These are phyloP conservation scores for Lepidurus arcticus DNA, from an alignment of 1,140 invertebrate species.

Conservation along the genomic window DNA sequence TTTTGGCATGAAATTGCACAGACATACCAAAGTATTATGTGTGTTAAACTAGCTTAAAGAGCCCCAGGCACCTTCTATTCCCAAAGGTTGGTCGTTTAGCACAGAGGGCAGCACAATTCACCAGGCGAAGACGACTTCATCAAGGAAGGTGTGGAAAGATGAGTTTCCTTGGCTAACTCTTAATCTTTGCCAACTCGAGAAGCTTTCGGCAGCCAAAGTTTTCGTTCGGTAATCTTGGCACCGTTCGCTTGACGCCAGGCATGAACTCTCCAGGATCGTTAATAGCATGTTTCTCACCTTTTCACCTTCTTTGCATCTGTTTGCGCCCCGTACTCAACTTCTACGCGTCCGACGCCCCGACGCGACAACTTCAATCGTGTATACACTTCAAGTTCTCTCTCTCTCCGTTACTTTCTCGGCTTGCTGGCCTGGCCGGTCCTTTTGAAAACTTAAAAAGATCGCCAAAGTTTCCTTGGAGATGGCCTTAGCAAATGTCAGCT, in stretches of 20 bases:
- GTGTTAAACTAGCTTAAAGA: too few relatives aligned
- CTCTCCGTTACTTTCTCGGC: not conserved
- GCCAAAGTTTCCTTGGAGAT: slow-evolving; percentile 1
- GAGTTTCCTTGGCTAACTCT: not conserved
- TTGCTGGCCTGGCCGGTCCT: not conserved
- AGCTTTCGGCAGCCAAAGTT: not conserved
- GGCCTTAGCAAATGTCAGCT: not conserved
- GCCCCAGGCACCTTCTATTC: not conserved
- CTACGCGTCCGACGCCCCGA: not conserved
- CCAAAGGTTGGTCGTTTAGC: not conserved
- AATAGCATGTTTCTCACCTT: slow-evolving; percentile 6
- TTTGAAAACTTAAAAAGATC: not conserved
- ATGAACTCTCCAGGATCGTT: not conserved
- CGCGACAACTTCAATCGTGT: slow-evolving; percentile 11
- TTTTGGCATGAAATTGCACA: too few relatives aligned
- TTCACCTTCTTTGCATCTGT: not conserved
- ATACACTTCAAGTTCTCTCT: not conserved
- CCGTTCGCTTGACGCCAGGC: not conserved
- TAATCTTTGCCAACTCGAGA: not conserved
- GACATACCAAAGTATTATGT: too few relatives aligned
- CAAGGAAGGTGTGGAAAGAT: not conserved
- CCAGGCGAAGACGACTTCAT: not conserved
- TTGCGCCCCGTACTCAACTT: not conserved
- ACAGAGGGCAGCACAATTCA: not conserved
- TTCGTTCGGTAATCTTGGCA: slow-evolving; percentile 5